These are phyloP conservation scores for Willowsia nigromaculata DNA, from an alignment of 2,888 invertebrate genomes.

Conservation along the genomic window DNA sequence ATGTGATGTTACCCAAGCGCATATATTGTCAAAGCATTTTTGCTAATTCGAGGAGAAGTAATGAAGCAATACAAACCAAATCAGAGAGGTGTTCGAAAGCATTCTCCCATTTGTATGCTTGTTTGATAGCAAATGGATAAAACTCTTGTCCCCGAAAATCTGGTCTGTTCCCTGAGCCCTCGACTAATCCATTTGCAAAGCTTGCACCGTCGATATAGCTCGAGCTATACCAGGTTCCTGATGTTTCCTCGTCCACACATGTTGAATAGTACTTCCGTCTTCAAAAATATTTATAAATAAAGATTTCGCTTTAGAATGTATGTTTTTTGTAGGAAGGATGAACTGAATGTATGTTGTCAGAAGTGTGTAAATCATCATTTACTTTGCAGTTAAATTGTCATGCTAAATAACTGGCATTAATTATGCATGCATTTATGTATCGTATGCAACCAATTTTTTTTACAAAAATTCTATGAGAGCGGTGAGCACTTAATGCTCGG, in stretches of 20 bases:
- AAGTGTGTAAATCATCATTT: no score
- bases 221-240: constrained; percentile 67
- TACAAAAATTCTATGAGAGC: no score
- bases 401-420: no score
- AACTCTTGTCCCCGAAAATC: constrained; percentile 59
- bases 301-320: neutral
- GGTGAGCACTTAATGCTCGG: no score
- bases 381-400: no score
- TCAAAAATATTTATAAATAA: neutral
- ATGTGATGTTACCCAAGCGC: no score
- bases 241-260: constrained; percentile 74
- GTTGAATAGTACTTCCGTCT: constrained; percentile 65
- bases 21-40: neutral
- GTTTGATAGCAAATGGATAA: constrained; percentile 61
- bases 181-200: constrained; percentile 57
- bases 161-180: constrained; percentile 38
- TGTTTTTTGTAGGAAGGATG: neutral
- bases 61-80: constrained; percentile 35
- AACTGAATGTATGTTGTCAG: no score
- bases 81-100: constrained; percentile 35
- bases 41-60: neutral
- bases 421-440: no score
- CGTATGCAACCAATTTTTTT: no score
- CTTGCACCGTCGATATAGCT: constrained; percentile 72
- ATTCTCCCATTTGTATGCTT: constrained; percentile 57